Evolutionary conservation across 2,113 vertebrate species (phyloP).

Genomic region (Meleagris gallopavo): DNA sequence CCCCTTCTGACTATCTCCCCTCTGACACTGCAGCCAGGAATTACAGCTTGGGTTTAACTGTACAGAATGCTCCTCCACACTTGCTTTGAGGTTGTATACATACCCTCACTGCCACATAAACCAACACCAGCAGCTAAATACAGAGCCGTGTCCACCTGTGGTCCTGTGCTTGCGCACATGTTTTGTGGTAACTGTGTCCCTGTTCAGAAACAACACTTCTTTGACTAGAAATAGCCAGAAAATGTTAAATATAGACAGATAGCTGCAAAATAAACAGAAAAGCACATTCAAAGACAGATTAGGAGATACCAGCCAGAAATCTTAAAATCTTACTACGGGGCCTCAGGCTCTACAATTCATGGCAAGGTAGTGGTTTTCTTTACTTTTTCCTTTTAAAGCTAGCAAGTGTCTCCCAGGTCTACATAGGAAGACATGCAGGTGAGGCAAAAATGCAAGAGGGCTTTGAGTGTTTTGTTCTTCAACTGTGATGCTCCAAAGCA

Average conservation of each 20-base stretch:
- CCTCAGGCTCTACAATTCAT: neutral
- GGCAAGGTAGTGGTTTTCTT: neutral
- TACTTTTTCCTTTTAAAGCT: neutral
- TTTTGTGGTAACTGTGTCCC: neutral
- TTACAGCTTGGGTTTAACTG: neutral
- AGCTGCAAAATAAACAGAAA: too few relatives aligned
- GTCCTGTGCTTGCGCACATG: fast-evolving
- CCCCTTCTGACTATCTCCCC: fast-evolving
- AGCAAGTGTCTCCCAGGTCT: neutral
- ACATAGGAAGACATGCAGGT: neutral
- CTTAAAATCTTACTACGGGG: neutral
- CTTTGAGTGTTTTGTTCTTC: neutral
- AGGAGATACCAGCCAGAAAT: neutral
- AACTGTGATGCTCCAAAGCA: neutral
- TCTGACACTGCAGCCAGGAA: neutral
- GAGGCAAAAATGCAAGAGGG: neutral
- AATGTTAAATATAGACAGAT: neutral
- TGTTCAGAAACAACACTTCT: neutral
- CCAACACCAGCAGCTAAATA: neutral
- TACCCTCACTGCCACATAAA: neutral
- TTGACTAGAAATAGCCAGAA: neutral
- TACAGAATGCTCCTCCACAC: neutral
- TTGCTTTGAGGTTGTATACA: fast-evolving
- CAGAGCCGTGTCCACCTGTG: neutral
- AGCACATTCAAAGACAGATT: neutral